Evolutionary conservation across 1,140 invertebrate genomes (phyloP), one percentile per base, ranked within the genome.

Genomic region (Prorops nasuta): DNA sequence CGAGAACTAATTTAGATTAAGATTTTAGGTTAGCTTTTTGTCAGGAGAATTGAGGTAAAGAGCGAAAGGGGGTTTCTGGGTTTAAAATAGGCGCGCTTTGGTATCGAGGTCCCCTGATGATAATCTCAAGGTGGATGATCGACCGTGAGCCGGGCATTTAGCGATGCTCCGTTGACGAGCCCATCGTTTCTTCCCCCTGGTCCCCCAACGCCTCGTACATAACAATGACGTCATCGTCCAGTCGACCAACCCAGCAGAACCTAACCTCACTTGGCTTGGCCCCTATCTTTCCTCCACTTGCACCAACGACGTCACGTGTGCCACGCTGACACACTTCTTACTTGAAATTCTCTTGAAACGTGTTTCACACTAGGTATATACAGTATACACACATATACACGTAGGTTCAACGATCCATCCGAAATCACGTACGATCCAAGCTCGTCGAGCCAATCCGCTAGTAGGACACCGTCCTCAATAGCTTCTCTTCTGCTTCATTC

Each of bases 391-490:
- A 28, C 24, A 10, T 10, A 28, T 28, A 6, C 4, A 28, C 22
- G 22, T 34, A 44, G 34, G 56, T 58, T 58, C 56, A 58, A 58
- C 55, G 56, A 58, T 58, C 55, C 50, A 58, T 58, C 55, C 56
- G 20, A 44, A 42, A 58, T 35, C 37, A 17, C 24, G 24, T 10
- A n/a, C 34, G 54, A 57, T 58, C 44, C 51, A 41, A 46, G 43
- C 38, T 12, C 49, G 31, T 40, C 40, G 24, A 28, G 24, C 24
- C 24, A 28, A 28, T 28, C 44, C 45, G 56, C 44, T 58, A 58
- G 56, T 58, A 58, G 56, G 55, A 58, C 56, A 58, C 55, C 34
- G 55, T 31, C 51, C 55, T 58, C 56, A 38, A 58, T 58, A 58
- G 24, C 55, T 18, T 44, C 45, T 52, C 20, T 46, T 32, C 17